A percentile compares a stretch with the other conserved stretches of the same genome.
Conservation (phyloP, 92 coral and sea anemone species). For the Phenganax subtilis region DNA sequence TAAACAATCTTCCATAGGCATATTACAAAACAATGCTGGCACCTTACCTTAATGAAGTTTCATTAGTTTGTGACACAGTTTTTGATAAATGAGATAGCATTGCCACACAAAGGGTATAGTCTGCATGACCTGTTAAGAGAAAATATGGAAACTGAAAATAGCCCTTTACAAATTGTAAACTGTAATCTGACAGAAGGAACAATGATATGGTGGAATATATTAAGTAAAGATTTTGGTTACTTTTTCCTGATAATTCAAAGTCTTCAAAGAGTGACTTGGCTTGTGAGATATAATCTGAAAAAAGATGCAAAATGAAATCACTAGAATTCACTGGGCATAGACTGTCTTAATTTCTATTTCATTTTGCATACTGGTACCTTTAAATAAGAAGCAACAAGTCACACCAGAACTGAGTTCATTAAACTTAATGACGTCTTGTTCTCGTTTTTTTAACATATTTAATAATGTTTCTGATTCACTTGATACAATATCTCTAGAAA, state of each 20-base stretch:
- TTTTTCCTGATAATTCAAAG: conserved; percentile 86
- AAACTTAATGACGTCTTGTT: conserved; percentile 76
- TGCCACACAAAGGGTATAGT: conserved; percentile 27
- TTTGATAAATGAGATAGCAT: conserved; percentile 22
- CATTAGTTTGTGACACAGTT: conserved; percentile 26
- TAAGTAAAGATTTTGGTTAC: conserved; percentile 27
- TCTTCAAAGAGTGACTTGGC: conserved; percentile 80
- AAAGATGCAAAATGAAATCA: background rate
- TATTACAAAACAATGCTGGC: no score
- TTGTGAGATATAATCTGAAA: conserved; percentile 70
- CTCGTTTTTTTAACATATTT: conserved; percentile 58
- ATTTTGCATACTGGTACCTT: conserved; percentile 52
- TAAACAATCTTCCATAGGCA: no score
- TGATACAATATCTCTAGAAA: conserved; percentile 61
- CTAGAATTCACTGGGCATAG: background rate
- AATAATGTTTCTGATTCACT: conserved; percentile 68
- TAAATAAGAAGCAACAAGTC: conserved; percentile 67
- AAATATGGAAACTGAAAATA: background rate
- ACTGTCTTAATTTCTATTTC: background rate
- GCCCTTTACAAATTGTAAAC: background rate
- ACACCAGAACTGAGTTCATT: conserved; percentile 73
- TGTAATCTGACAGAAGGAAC: background rate
- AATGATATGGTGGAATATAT: background rate
- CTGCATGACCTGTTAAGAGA: conserved; percentile 21
- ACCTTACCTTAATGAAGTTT: conserved; percentile 14